Percentiles rank a stretch among this genome's conserved stretches.
Evolutionary conservation across 2,888 invertebrate genomes (phyloP).

Genomic region (Drosophila quinaria): DNA sequence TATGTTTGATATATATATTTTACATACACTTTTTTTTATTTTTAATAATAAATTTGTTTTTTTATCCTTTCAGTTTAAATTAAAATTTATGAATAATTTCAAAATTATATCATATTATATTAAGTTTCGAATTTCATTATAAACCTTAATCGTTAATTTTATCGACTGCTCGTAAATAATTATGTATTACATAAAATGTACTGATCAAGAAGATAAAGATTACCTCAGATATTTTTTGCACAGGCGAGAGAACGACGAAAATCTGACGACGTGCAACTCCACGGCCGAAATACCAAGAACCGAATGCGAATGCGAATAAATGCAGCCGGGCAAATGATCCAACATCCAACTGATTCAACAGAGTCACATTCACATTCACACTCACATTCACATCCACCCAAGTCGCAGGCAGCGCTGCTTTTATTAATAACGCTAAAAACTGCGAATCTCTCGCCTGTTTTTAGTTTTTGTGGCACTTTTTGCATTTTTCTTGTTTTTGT

Average conservation of each 20-base stretch:
- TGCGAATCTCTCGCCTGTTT: slow-evolving; percentile 52
- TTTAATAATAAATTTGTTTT: too few relatives aligned
- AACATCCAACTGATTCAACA: slow-evolving; percentile 18
- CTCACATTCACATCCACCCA: slow-evolving; percentile 31
- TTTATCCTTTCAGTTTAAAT: too few relatives aligned
- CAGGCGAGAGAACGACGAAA: slow-evolving; percentile 24
- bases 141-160: too few relatives aligned
- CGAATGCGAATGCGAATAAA: slow-evolving; percentile 72
- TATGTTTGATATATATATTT: background rate
- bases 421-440: slow-evolving; percentile 70
- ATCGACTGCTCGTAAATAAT: too few relatives aligned
- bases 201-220: slow-evolving; percentile 14
- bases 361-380: slow-evolving; percentile 22
- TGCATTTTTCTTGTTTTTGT: slow-evolving; percentile 67
- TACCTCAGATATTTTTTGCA: slow-evolving; percentile 54
- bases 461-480: slow-evolving; percentile 60
- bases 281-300: slow-evolving; percentile 59
- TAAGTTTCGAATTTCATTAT: too few relatives aligned
- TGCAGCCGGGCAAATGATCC: slow-evolving; percentile 58
- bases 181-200: slow-evolving; percentile 68
- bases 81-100: too few relatives aligned
- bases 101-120: too few relatives aligned
- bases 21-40: background rate
- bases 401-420: slow-evolving; percentile 73
- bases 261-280: slow-evolving; percentile 71